Conservation (phyloP, 2,797 vertebrate species). For the Acanthis flammea region DNA sequence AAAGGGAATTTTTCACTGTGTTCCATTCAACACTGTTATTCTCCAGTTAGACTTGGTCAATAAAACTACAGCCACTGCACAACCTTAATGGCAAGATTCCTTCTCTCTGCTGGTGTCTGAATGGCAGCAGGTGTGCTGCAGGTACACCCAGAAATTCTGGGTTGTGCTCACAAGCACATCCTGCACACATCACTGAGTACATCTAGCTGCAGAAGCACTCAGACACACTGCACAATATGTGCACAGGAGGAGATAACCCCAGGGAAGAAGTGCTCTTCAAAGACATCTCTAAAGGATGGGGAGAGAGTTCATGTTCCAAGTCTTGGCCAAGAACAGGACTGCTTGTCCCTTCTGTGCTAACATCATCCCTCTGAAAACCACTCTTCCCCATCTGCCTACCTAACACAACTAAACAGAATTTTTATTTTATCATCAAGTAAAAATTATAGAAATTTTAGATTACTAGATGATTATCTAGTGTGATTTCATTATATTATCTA, state of each 20-base stretch:
- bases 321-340: background rate
- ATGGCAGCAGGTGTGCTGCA: fast-evolving
- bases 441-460: too few species aligned
- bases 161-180: background rate
- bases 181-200: background rate
- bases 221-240: fast-evolving
- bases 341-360: background rate
- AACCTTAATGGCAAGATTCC: background rate
- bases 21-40: background rate
- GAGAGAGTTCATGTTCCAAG: background rate
- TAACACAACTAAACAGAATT: background rate
- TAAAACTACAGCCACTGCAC: background rate
- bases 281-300: background rate
- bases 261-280: background rate
- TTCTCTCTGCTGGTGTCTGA: background rate
- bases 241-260: background rate
- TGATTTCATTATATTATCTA: too few species aligned
- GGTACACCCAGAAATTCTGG: background rate
- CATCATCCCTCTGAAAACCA: background rate
- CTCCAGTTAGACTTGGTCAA: background rate
- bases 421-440: background rate
- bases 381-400: background rate
- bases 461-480: background rate
- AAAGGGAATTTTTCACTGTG: background rate
- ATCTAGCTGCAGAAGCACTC: background rate